These are phyloP conservation scores for Meiosimyza platycephala DNA, from an alignment of 2,888 invertebrate species.

Conservation along the genomic window DNA sequence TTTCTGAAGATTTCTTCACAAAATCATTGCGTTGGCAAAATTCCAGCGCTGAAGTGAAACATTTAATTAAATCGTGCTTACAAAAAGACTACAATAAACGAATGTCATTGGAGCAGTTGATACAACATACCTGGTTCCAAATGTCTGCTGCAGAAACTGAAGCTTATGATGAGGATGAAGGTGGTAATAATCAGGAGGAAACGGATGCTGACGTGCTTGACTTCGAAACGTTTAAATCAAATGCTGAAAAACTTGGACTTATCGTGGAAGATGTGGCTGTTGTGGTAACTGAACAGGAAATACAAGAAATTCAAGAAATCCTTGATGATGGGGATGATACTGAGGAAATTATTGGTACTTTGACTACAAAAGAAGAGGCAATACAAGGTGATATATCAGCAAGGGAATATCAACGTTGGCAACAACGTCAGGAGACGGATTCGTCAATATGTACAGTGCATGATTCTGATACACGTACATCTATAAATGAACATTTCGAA, in stretches of 20 bases:
- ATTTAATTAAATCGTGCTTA: constrained; percentile 56
- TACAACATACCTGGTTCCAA: constrained; percentile 68
- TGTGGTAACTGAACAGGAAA: constrained; percentile 20
- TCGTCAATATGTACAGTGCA: constrained; percentile 47
- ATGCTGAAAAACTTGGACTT: constrained; percentile 1
- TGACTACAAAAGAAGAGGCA: not conserved
- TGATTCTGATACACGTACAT: constrained; percentile 44
- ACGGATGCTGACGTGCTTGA: constrained; percentile 13
- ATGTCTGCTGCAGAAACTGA: constrained; percentile 12
- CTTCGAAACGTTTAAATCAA: constrained; percentile 22
- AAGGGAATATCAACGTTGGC: constrained; percentile 25
- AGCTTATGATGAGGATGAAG: constrained; percentile 14
- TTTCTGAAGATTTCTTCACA: constrained; percentile 56
- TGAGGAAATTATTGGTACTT: constrained; percentile 27
- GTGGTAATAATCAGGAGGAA: constrained; percentile 15
- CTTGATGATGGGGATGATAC: constrained; percentile 65
- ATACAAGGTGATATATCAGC: constrained; percentile 8
- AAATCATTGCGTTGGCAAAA: constrained; percentile 54
- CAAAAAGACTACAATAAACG: constrained; percentile 54
- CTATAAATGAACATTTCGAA: constrained; percentile 45
- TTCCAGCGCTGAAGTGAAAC: constrained; percentile 51
- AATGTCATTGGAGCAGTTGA: constrained; percentile 57
- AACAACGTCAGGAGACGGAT: constrained; percentile 58
- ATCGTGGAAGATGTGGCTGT: not conserved
- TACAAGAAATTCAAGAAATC: constrained; percentile 21